Percentiles rank a stretch among this genome's conserved stretches.
Conservation (phyloP, 2,888 invertebrate species). For the Elmis aenea region DNA sequence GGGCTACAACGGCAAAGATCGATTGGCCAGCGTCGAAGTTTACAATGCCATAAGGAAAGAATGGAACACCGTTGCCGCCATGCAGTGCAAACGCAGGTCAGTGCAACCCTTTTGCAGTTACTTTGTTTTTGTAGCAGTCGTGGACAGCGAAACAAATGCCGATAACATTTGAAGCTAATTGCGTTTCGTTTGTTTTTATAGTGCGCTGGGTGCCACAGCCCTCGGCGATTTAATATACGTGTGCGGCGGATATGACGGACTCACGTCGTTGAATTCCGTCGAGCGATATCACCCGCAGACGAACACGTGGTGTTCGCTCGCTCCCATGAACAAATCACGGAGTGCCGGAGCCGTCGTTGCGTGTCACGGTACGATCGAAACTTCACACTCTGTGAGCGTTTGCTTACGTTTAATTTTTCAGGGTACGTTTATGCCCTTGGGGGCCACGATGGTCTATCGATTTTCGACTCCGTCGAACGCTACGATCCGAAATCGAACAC, state of each 20-base stretch:
- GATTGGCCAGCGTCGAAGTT: conserved; percentile 78
- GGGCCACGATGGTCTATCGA: conserved; percentile 83
- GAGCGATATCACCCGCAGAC: conserved; percentile 73
- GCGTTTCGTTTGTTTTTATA: too few species aligned
- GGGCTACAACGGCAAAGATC: conserved; percentile 79
- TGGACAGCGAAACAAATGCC: conserved; percentile 1
- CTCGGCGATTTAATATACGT: conserved; percentile 76
- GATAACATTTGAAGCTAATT: too few species aligned
- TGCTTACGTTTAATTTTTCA: conserved; percentile 35
- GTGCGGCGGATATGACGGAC: conserved; percentile 81
- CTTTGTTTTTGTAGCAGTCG: neutral
- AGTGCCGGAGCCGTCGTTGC: conserved; percentile 47
- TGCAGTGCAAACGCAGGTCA: conserved; percentile 76
- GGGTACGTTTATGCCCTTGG: conserved; percentile 78
- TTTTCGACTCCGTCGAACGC: conserved; percentile 80
- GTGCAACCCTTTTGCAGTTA: neutral
- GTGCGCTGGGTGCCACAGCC: conserved; percentile 77
- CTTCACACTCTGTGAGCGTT: neutral
- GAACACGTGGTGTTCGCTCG: conserved; percentile 68
- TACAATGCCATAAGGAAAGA: conserved; percentile 67
- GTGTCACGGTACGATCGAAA: conserved; percentile 39
- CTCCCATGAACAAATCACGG: conserved; percentile 63
- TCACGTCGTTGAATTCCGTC: conserved; percentile 75
- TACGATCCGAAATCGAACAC: conserved; percentile 68
- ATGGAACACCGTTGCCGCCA: conserved; percentile 74